Conservation (phyloP, 2,888 invertebrate genomes). For the Trisateles emortualis region DNA sequence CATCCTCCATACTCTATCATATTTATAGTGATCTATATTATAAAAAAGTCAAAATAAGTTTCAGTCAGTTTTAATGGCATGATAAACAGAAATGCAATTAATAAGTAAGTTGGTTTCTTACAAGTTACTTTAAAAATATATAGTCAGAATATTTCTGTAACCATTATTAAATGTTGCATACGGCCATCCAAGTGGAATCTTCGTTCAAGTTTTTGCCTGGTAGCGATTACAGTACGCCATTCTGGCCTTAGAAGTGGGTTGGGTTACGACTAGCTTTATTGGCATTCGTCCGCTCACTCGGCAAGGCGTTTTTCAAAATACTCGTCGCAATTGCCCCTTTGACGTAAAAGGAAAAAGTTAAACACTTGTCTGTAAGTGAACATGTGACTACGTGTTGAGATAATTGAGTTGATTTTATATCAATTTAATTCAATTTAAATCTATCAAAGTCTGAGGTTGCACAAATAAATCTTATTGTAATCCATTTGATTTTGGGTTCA, state of each 20-base stretch:
- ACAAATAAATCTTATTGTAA: slow-evolving; percentile 35
- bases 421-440: slow-evolving; percentile 29
- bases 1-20: too few species aligned
- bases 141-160: slow-evolving; percentile 41
- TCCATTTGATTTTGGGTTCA: slow-evolving; percentile 32
- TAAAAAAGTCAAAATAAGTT: too few species aligned
- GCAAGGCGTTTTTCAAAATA: slow-evolving; percentile 59
- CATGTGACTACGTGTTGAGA: slow-evolving; percentile 34
- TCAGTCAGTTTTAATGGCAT: too few species aligned
- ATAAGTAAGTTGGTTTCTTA: too few species aligned
- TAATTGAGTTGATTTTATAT: slow-evolving; percentile 14
- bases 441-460: not conserved
- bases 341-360: slow-evolving; percentile 56
- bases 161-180: slow-evolving; percentile 51
- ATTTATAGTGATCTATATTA: too few species aligned
- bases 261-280: slow-evolving; percentile 70
- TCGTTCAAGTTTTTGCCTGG: slow-evolving; percentile 69
- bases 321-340: slow-evolving; percentile 51
- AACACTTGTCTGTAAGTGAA: slow-evolving; percentile 53
- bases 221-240: slow-evolving; percentile 71
- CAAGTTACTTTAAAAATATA: not conserved
- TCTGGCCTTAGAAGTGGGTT: slow-evolving; percentile 63
- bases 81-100: too few species aligned
- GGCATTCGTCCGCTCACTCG: slow-evolving; percentile 56
- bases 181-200: slow-evolving; percentile 54